Conservation (phyloP, 1,140 invertebrate species). For the Dreissena rostriformis region DNA sequence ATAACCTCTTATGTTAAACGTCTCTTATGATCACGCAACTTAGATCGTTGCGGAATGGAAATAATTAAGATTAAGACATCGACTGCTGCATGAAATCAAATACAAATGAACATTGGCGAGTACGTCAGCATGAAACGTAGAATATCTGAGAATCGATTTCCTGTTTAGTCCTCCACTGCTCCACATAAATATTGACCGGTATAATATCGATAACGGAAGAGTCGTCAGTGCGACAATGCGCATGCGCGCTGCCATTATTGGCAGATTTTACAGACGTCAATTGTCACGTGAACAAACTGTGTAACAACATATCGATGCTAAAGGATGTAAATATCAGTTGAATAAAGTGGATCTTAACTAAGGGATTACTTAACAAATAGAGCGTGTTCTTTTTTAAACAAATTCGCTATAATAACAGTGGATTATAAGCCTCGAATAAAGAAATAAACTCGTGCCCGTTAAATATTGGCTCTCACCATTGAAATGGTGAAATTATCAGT, state of each 20-base stretch:
- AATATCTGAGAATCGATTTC: no score
- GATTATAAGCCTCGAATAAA: neutral
- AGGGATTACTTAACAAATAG: neutral
- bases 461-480: constrained; percentile 9
- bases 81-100: no score
- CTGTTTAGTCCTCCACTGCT: no score
- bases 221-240: constrained; percentile 17
- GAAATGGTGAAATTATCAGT: constrained; percentile 48
- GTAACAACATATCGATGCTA: neutral
- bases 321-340: neutral
- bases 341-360: neutral
- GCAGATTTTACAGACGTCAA: constrained; percentile 50
- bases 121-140: no score
- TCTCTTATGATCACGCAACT: no score
- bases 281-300: constrained; percentile 45
- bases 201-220: constrained; percentile 34
- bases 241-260: constrained; percentile 42
- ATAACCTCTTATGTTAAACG: no score
- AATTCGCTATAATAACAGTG: neutral
- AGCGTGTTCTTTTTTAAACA: neutral
- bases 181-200: no score
- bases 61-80: no score
- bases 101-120: no score
- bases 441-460: neutral
- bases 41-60: no score